These are phyloP conservation scores for Herminia tarsipennalis DNA, from an alignment of 2,888 invertebrate genomes.

Conservation along the genomic window DNA sequence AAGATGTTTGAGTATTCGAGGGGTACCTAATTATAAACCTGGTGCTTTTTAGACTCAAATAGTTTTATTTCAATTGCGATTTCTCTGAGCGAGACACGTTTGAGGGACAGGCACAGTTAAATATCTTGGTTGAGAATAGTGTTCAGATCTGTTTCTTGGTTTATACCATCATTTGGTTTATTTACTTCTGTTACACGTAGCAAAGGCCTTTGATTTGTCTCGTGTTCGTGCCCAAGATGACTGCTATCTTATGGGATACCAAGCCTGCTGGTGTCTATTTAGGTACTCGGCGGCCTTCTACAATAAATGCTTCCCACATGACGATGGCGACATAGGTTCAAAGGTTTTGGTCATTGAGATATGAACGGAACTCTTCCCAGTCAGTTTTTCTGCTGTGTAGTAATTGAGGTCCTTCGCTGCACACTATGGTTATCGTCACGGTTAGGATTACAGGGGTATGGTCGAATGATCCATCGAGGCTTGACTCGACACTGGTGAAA, in stretches of 20 bases:
- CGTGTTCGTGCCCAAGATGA: neutral
- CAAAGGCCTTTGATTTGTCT: neutral
- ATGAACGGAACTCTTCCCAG: neutral
- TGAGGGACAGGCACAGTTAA: neutral
- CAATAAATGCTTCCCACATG: neutral
- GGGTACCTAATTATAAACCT: neutral
- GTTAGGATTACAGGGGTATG: constrained; percentile 1
- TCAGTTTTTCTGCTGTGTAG: neutral
- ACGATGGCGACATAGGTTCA: neutral
- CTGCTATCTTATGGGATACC: neutral
- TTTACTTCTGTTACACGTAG: neutral
- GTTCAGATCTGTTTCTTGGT: neutral
- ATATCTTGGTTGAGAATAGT: neutral
- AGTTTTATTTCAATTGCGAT: neutral
- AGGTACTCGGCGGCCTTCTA: neutral
- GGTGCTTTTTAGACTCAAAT: neutral
- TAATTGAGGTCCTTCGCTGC: neutral
- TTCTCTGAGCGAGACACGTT: neutral
- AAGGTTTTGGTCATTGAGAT: neutral
- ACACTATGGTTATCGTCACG: neutral
- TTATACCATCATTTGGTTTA: neutral
- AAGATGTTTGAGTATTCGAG: neutral
- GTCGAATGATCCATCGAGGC: neutral
- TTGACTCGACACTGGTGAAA: neutral
- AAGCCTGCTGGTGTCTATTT: neutral